A percentile compares a stretch with the other conserved stretches of the same genome.
These are phyloP conservation scores for Camponotus vicinus DNA, from an alignment of 1,140 invertebrate genomes.

Conservation along the genomic window DNA sequence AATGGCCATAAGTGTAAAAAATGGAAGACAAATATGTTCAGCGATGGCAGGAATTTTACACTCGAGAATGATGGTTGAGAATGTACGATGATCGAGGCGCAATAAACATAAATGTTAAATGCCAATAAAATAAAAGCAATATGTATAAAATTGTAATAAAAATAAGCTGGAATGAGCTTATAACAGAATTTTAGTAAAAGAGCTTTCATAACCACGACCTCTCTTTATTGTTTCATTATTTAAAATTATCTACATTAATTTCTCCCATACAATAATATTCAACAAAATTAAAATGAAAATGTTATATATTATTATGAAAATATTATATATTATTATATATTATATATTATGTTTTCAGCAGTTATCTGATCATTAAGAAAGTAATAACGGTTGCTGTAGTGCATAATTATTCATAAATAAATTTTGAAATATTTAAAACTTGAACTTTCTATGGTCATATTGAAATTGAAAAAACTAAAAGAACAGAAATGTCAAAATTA, in stretches of 20 bases:
- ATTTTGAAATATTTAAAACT: background rate
- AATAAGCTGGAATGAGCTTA: conserved; percentile 12
- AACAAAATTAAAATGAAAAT: background rate
- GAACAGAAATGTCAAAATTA: background rate
- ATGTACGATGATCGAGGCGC: background rate
- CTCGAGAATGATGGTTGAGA: background rate
- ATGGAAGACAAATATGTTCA: conserved; percentile 2
- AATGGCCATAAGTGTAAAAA: conserved; percentile 32
- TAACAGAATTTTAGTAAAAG: background rate
- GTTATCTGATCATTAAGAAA: too few relatives aligned
- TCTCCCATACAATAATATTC: background rate
- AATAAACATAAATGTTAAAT: conserved; percentile 21
- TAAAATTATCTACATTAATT: background rate
- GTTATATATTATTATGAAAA: background rate
- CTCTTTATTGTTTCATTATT: background rate
- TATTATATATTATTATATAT: background rate
- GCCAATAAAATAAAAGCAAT: background rate
- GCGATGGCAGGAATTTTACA: background rate
- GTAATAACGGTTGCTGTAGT: background rate
- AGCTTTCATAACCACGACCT: background rate
- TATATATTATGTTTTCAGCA: too few relatives aligned
- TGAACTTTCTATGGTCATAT: background rate
- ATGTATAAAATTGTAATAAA: background rate
- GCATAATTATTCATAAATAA: conserved; percentile 30
- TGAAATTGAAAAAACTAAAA: background rate